A percentile compares a stretch with the other conserved stretches of the same genome.
Conservation (phyloP, 2,888 invertebrate species). For the Trichopoda pennipes region DNA sequence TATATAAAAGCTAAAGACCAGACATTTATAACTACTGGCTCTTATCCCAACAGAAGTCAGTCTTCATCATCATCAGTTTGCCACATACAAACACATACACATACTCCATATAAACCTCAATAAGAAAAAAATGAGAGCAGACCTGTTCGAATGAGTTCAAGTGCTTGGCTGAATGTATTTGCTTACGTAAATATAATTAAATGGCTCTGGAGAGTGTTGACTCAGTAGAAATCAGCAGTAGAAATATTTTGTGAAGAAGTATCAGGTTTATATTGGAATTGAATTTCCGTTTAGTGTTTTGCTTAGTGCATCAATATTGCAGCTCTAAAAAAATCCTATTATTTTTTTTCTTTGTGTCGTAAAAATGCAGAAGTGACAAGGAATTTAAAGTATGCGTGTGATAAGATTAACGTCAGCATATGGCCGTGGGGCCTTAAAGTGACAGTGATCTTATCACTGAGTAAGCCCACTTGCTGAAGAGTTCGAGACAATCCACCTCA, state of each 20-base stretch:
- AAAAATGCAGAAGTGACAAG: background rate
- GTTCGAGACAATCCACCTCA: too few relatives aligned
- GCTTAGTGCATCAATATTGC: conserved; percentile 60
- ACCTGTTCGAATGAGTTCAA: conserved; percentile 15
- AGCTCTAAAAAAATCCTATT: conserved; percentile 43
- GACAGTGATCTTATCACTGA: too few relatives aligned
- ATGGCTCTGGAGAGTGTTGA: conserved; percentile 55
- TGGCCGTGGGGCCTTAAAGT: too few relatives aligned
- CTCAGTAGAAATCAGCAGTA: background rate
- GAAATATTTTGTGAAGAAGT: conserved; percentile 22
- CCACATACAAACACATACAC: background rate
- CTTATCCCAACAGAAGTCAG: conserved; percentile 48
- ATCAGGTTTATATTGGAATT: conserved; percentile 62
- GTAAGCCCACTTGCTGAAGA: too few relatives aligned
- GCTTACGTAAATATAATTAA: conserved; percentile 8
- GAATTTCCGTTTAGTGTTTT: conserved; percentile 64
- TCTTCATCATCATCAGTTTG: conserved; percentile 36
- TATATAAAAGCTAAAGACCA: conserved; percentile 45
- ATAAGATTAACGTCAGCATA: too few relatives aligned
- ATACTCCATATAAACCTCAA: conserved; percentile 34
- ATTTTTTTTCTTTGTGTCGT: conserved; percentile 32
- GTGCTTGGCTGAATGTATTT: conserved; percentile 1
- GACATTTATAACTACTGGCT: conserved; percentile 45
- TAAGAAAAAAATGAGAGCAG: conserved; percentile 33
- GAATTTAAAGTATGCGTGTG: conserved; percentile 12